Percentiles rank a stretch among this genome's conserved stretches.
Evolutionary conservation across 2,888 invertebrate genomes (phyloP).

Genomic region (Cantharis flavilabris): DNA sequence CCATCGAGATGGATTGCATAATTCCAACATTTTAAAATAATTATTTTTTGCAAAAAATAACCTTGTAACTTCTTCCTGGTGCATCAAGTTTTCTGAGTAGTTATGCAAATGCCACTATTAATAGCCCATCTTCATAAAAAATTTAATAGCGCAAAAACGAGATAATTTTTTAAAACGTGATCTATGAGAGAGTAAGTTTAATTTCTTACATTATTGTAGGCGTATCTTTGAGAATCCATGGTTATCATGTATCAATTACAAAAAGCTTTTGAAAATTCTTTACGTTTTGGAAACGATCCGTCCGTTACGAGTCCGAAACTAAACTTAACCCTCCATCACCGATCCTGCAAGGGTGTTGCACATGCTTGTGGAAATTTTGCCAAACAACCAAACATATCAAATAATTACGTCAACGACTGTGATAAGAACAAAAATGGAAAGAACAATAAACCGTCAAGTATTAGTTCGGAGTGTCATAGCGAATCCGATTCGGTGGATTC

Average conservation of each 20-base stretch:
- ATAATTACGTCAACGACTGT: not conserved
- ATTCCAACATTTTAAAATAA: not conserved
- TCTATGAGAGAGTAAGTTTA: not conserved
- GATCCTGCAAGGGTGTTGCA: constrained; percentile 75
- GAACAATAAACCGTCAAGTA: constrained; percentile 55
- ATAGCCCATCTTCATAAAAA: not conserved
- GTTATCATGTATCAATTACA: constrained; percentile 60
- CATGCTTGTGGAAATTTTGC: constrained; percentile 72
- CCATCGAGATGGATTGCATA: not conserved
- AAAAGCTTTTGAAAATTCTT: constrained; percentile 64
- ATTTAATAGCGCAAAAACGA: not conserved
- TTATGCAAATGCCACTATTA: not conserved
- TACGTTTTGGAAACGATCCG: constrained; percentile 60
- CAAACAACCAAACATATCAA: constrained; percentile 34
- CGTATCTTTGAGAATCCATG: not conserved
- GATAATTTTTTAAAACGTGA: not conserved
- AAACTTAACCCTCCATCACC: constrained; percentile 65
- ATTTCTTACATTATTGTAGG: not conserved
- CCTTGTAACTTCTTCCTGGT: not conserved
- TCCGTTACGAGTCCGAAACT: constrained; percentile 59
- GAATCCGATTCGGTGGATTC: constrained; percentile 69
- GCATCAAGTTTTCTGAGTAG: not conserved
- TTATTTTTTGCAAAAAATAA: not conserved
- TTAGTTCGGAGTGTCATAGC: constrained; percentile 68
- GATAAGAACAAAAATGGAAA: constrained; percentile 1